Evolutionary conservation across 1,140 invertebrate genomes (phyloP).

Genomic region (Hypothenemus hampei): DNA sequence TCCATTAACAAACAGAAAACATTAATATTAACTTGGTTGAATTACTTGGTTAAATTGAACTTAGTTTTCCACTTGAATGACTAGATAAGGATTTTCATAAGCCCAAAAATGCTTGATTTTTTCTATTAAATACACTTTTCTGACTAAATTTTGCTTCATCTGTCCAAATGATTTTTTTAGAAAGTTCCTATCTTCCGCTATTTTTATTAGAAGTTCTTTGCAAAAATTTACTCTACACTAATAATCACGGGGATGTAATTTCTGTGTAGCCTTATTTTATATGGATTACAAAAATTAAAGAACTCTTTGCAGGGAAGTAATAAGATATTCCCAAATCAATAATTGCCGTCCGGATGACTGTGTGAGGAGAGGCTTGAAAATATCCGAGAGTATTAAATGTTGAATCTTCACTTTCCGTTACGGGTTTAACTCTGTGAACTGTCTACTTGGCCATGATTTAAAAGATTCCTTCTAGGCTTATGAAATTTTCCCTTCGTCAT

Average conservation of each 20-base stretch:
- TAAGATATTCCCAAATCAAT: slow-evolving; percentile 4
- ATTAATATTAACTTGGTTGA: too few relatives aligned
- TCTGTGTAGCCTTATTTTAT: neutral
- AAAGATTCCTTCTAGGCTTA: too few relatives aligned
- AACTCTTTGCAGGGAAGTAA: slow-evolving; percentile 1
- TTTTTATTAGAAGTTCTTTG: neutral
- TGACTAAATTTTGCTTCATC: neutral
- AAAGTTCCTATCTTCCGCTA: neutral
- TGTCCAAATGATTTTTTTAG: neutral
- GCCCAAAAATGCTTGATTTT: neutral
- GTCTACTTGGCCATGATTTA: too few relatives aligned
- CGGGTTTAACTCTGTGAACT: too few relatives aligned
- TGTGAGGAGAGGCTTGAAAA: neutral
- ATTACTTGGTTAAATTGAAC: too few relatives aligned
- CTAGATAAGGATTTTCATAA: too few relatives aligned
- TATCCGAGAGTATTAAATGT: neutral
- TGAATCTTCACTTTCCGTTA: neutral
- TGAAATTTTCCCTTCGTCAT: too few relatives aligned
- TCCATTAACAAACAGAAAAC: too few relatives aligned
- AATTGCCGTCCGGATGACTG: neutral
- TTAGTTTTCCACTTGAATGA: too few relatives aligned
- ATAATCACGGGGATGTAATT: neutral
- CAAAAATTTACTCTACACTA: neutral
- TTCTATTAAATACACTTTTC: neutral
- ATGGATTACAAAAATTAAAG: neutral